Base-by-base conservation (phyloP, 2,797 vertebrate genomes). In the Distichodus sexfasciatus region DNA sequence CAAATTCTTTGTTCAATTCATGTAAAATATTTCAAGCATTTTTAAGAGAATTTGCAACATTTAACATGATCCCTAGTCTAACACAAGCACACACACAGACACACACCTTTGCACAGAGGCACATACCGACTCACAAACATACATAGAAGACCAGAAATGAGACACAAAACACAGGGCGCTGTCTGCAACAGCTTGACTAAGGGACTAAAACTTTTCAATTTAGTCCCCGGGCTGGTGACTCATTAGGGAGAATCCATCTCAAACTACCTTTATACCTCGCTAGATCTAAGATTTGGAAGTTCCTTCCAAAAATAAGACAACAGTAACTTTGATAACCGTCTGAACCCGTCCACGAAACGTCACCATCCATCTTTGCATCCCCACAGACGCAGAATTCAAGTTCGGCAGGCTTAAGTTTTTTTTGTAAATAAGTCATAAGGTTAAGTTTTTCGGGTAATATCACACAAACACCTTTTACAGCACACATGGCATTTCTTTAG, bases 221-320 rank as follows among this genome's bases (percentile, higher is more conserved):
- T 85, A 84, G 87, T 87, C 81, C 84, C 82, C 83, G 78, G 81
- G 88, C 87, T 90, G 87, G 87, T 91, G 87, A 88, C 83, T 83
- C 77, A 69, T 62, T 65, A 77, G 77, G 81, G 76, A 68, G 15
- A 76, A 78, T 40, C 44, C 69, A 41, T 75, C 84, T 78, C 21
- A 48, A 36, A 74, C 66, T 40, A n/a, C 19, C 29, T 33, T 14
- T 2, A 38, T 33, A 19, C 66, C 50, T 59, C 38, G 41, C 71
- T 28, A 28, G 17, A 10, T 61, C 41, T 58, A 29, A 15, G n/a
- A 64, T 47, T 23, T 54, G 41, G n/a, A 41, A 67, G 15, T 51
- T 23, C 68, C n/a, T 40, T 69, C 51, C 21, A 38, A 35, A 47
- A 54, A 28, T 11, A 57, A 26, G 24, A 53, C 44, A 55, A 48